Percentiles rank a stretch among this genome's conserved stretches.
phyloP scores from a whole-genome alignment of 2,113 vertebrate species.

The Cheilinus undulatus region DNA sequence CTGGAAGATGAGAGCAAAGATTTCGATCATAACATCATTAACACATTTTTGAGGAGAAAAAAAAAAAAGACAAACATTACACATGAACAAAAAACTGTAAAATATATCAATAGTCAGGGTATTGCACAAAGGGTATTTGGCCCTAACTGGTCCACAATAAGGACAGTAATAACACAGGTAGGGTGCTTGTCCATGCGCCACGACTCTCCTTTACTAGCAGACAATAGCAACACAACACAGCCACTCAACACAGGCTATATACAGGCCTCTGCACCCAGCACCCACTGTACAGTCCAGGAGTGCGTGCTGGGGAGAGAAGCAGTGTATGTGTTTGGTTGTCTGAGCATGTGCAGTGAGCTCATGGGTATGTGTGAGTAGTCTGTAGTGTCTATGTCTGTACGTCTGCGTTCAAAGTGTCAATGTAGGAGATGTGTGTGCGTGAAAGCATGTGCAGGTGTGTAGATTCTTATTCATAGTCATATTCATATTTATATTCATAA shows the following conservation, averaged over 20 bases:
- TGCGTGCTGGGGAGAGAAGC: conserved; percentile 61
- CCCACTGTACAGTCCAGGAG: conserved; percentile 55
- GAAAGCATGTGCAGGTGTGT: conserved; percentile 50
- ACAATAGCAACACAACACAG: conserved; percentile 78
- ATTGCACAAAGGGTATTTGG: conserved; percentile 81
- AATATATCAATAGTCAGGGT: conserved; percentile 75
- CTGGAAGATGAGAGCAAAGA: conserved; percentile 32
- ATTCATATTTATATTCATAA: conserved; percentile 35
- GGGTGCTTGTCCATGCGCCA: conserved; percentile 79
- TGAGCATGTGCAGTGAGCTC: conserved; percentile 21
- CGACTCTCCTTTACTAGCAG: conserved; percentile 71
- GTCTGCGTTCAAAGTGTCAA: conserved; percentile 10
- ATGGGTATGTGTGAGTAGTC: background rate
- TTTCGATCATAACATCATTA: conserved; percentile 52
- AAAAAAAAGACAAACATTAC: conserved; percentile 21
- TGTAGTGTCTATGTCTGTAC: conserved; percentile 3
- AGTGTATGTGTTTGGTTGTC: conserved; percentile 33
- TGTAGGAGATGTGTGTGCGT: conserved; percentile 3
- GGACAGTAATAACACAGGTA: conserved; percentile 75
- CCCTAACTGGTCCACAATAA: conserved; percentile 76
- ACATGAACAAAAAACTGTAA: conserved; percentile 59
- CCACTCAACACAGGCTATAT: conserved; percentile 79
- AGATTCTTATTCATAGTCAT: conserved; percentile 46
- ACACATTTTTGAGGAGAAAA: conserved; percentile 49
- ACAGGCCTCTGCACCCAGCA: conserved; percentile 65